Base-by-base conservation (phyloP, 2,113 vertebrate genomes). In the Pachyramphus minor region DNA sequence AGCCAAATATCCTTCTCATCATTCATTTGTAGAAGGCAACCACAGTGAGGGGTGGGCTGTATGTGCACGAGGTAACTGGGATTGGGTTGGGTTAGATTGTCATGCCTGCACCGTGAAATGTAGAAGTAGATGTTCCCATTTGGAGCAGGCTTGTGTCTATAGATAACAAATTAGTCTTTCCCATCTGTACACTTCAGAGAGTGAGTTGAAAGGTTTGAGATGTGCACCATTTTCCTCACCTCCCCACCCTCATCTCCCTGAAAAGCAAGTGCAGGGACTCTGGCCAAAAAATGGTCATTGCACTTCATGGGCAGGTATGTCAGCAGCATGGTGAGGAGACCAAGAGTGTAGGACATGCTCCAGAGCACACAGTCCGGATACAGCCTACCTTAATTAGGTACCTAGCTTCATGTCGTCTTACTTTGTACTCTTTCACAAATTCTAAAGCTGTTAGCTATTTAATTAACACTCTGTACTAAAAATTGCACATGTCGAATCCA, bases 371-470 rank as follows among this genome's bases (percentile, higher is more conserved):
- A 50, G 44, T 81, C 59, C 45, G 84, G 79, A 33, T 14, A 39
- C 28, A 80, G 27, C 21, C 72, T 52, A 20, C n/a, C 24, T 80
- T 86, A 84, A 78, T 88, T 78, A 75, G 20, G 18, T 41, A 86
- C 45, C 21, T 60, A 22, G 31, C 47, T 33, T 71, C 8, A 6
- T 49, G 14, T 52, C 24, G 42, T 81, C 69, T 84, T 68, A 60
- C 62, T 88, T 84, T 33, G 41, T 37, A 27, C 69, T 82, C 25
- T 69, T 94, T 89, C 41, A 60, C 72, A 62, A 55, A 78, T 76
- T 71, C 62, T 93, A 53, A 75, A 87, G 30, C n/a, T 75, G 60
- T 37, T 93, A 93, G 49, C 41, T 75, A 19, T 97, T 96, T 95
- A 90, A 93, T 93, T 92, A 93, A 41, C 39, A 27, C 28, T 69